Percentiles rank a stretch among this genome's conserved stretches.
Conservation (phyloP, 2,888 invertebrate species). For the Eulithis prunata region DNA sequence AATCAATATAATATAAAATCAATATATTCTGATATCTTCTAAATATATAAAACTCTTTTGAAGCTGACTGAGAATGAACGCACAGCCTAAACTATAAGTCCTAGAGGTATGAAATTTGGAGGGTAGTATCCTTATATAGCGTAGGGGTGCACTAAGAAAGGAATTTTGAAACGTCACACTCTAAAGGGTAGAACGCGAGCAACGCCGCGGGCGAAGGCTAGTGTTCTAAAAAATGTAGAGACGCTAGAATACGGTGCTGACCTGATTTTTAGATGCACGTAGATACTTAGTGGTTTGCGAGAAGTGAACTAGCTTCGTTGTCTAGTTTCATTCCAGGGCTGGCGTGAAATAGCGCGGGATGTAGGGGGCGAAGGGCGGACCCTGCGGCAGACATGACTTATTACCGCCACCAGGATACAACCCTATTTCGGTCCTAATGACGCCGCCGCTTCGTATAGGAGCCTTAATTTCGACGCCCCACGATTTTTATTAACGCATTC, state of each 20-base stretch:
- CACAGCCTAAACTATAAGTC: too few relatives aligned
- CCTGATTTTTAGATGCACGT: background rate
- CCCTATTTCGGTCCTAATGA: slow-evolving; percentile 83
- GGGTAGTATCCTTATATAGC: too few relatives aligned
- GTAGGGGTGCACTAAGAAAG: too few relatives aligned
- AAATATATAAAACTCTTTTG: too few relatives aligned
- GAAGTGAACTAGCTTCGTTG: slow-evolving; percentile 31
- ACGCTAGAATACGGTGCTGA: background rate
- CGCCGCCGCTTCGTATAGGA: slow-evolving; percentile 74
- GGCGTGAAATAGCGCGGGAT: slow-evolving; percentile 69
- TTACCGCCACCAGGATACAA: slow-evolving; percentile 81
- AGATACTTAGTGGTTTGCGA: background rate
- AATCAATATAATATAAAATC: too few relatives aligned
- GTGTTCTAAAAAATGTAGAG: too few relatives aligned
- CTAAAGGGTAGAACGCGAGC: too few relatives aligned
- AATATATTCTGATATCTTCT: too few relatives aligned
- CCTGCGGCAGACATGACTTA: slow-evolving; percentile 83
- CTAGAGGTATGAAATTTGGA: too few relatives aligned
- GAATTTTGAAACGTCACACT: too few relatives aligned
- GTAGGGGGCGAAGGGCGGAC: slow-evolving; percentile 58
- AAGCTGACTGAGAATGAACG: too few relatives aligned
- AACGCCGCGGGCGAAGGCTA: too few relatives aligned
- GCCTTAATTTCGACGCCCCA: slow-evolving; percentile 82
- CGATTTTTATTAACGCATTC: slow-evolving; percentile 81
- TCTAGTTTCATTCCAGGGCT: slow-evolving; percentile 44